These are phyloP conservation scores for Ivindomyrus marchei DNA, from an alignment of 2,113 vertebrate genomes.

Conservation along the genomic window DNA sequence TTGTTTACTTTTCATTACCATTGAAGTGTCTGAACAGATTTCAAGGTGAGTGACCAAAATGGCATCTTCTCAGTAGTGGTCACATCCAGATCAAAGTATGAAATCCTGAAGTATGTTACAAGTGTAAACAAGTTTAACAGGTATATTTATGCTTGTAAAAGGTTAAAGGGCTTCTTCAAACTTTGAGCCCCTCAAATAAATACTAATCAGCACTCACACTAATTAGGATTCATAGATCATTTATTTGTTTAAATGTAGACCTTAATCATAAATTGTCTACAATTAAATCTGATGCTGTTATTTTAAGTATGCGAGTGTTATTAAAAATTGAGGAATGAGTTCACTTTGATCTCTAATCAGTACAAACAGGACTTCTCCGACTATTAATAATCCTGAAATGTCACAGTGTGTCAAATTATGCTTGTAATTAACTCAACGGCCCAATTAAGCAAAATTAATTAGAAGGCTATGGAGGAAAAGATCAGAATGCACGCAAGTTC, in stretches of 20 bases:
- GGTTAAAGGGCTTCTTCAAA: background rate
- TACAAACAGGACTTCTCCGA: background rate
- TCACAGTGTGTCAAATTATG: conserved; percentile 4
- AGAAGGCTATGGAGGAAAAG: background rate
- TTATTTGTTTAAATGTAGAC: background rate
- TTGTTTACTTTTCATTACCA: background rate
- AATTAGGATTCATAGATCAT: background rate
- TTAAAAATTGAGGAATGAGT: background rate
- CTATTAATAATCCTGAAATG: background rate
- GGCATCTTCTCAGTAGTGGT: background rate
- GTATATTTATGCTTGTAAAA: background rate
- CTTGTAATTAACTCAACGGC: background rate
- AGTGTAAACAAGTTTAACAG: background rate
- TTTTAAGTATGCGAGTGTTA: background rate
- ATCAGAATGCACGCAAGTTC: background rate
- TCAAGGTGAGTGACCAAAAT: background rate
- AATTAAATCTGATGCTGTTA: background rate
- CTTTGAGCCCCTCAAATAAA: background rate
- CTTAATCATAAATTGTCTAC: background rate
- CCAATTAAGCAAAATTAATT: conserved; percentile 9
- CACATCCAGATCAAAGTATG: background rate
- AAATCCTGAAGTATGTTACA: background rate
- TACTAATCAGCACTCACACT: background rate
- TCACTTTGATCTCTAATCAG: background rate
- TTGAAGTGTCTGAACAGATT: background rate